Evolutionary conservation across 2,888 invertebrate genomes (phyloP).

Genomic region (Agapostemon virescens): DNA sequence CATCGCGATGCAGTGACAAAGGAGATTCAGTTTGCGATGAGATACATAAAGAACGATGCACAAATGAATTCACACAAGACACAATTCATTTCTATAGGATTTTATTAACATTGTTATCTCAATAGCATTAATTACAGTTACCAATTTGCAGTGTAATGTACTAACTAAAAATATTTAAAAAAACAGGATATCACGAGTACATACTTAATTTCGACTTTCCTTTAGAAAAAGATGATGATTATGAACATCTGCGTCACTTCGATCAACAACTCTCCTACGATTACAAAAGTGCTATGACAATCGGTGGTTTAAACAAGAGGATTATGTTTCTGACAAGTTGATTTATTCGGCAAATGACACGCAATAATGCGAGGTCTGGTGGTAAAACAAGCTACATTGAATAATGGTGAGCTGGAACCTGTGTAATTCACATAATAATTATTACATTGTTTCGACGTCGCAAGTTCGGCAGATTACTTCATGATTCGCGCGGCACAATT

Average conservation of each 20-base stretch:
- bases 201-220: constrained; percentile 20
- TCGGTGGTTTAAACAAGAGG: constrained; percentile 18
- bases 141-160: constrained; percentile 50
- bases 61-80: constrained; percentile 24
- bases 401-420: constrained; percentile 68
- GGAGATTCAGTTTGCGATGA: constrained; percentile 7
- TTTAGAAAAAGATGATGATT: constrained; percentile 30
- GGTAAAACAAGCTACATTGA: constrained; percentile 55
- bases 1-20: neutral
- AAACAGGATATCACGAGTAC: constrained; percentile 14
- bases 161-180: constrained; percentile 13
- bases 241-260: constrained; percentile 36
- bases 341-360: constrained; percentile 35
- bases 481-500: constrained; percentile 65
- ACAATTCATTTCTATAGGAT: constrained; percentile 48
- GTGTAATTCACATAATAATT: constrained; percentile 76
- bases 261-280: constrained; percentile 32
- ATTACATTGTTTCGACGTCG: constrained; percentile 73
- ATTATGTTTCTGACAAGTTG: constrained; percentile 7
- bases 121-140: constrained; percentile 49
- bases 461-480: constrained; percentile 70
- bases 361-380: constrained; percentile 17
- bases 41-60: neutral
- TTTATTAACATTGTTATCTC: constrained; percentile 55
- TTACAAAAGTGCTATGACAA: constrained; percentile 13